Evolutionary conservation across 2,797 vertebrate species (phyloP).

Genomic region (Chelmon rostratus): DNA sequence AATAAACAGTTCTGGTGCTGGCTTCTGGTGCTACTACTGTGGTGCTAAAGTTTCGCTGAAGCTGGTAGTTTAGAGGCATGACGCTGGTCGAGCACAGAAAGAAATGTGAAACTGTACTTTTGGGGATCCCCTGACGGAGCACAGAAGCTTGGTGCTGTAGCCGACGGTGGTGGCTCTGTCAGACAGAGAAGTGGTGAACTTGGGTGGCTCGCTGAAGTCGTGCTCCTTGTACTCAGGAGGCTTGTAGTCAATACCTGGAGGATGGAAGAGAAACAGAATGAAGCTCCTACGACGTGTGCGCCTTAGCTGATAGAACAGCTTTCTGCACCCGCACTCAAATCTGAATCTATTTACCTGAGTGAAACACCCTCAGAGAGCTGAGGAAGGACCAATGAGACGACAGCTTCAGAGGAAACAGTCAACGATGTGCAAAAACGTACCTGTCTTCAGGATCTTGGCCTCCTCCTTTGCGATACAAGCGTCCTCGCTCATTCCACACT

Average conservation of each 20-base stretch:
- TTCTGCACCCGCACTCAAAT: too few relatives aligned
- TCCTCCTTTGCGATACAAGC: constrained; percentile 80
- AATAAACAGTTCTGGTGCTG: neutral
- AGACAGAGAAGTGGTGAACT: constrained; percentile 91
- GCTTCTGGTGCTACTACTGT: neutral
- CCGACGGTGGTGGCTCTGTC: constrained; percentile 92
- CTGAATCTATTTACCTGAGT: too few relatives aligned
- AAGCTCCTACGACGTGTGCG: neutral
- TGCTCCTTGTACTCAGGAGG: constrained; percentile 85
- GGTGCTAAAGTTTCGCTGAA: neutral
- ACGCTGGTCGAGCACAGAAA: neutral
- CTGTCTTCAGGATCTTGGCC: constrained; percentile 91
- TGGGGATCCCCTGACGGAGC: constrained; percentile 92
- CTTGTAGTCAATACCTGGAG: constrained; percentile 88
- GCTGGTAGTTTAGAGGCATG: neutral
- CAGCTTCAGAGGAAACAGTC: too few relatives aligned
- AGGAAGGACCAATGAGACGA: too few relatives aligned
- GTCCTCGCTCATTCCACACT: constrained; percentile 87
- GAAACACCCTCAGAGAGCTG: too few relatives aligned
- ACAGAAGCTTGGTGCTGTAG: constrained; percentile 95
- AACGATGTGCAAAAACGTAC: too few relatives aligned
- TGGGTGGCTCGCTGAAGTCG: constrained; percentile 92
- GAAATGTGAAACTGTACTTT: constrained; percentile 85
- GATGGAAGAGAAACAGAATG: neutral
- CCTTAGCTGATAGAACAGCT: neutral